A percentile compares a stretch with the other conserved stretches of the same genome.
phyloP scores from a whole-genome alignment of 30 jellyfish, hydroid and myxozoan species.

The Calvadosia cruxmelitensis region DNA sequence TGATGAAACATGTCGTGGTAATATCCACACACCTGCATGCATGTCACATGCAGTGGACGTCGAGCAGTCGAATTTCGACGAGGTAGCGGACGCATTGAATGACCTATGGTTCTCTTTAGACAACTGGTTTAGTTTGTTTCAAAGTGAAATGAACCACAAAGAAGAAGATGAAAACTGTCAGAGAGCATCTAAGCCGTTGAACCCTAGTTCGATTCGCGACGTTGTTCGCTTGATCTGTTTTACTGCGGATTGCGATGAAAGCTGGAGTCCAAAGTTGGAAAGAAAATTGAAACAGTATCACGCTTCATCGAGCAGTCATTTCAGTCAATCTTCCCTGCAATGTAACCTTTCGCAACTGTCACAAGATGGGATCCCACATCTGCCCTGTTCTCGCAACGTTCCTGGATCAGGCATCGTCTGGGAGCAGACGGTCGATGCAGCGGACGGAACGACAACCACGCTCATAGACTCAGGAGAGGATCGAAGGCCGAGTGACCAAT shows the following conservation, averaged over 20 bases:
- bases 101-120: slow-evolving; percentile 45
- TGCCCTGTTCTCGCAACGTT: slow-evolving; percentile 14
- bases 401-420: neutral
- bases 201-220: neutral
- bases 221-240: neutral
- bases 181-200: neutral
- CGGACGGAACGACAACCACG: neutral
- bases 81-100: slow-evolving; percentile 9
- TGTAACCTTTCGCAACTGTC: slow-evolving; percentile 24
- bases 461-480: neutral
- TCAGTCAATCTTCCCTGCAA: slow-evolving; percentile 73
- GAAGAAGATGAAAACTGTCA: no score
- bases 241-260: neutral
- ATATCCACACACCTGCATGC: no score
- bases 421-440: neutral
- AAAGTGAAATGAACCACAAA: slow-evolving; percentile 28
- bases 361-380: slow-evolving; percentile 11
- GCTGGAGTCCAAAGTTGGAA: neutral
- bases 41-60: neutral
- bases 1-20: neutral
- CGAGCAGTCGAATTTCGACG: slow-evolving; percentile 5
- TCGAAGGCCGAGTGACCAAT: neutral
- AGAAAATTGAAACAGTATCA: neutral
- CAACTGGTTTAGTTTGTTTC: slow-evolving; percentile 33
- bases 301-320: slow-evolving; percentile 28